Base-by-base conservation (phyloP, 2,888 invertebrate genomes). In the Parnassius glacialis region DNA sequence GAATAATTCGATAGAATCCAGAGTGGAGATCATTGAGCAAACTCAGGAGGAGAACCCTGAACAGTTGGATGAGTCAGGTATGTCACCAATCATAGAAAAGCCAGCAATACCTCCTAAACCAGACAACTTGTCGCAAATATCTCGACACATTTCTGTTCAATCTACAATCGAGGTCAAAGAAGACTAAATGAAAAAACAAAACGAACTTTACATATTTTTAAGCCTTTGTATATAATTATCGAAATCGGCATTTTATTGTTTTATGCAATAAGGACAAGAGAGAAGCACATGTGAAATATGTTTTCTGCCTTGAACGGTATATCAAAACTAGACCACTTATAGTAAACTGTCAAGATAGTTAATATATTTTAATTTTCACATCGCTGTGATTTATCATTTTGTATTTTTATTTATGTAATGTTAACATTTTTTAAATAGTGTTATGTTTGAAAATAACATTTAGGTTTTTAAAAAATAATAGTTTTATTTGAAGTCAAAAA, bases 41-140 rank as follows among this genome's bases (percentile, higher is more conserved):
- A 45, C 50, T 43, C 11, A 16, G 5, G 60, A 25, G 25, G 25
- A n/a, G 25, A 55, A 9, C 52, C 13, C 54, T 9, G 67, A 65
- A 53, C 65, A 62, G 12, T 41, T 58, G 3, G 58, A 78, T 3
- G 78, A 75, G n/a, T 72, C 74, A 0, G 79, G 72, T 11, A 52
- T 73, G 1, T 64, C 69, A 2, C 67, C 70, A 20, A 60, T 69
- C 47, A 43, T 66, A 2, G 83, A 80, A 25, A 88, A 87, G 47
- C 89, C 89, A 0, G 75, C 76, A 0, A 61, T 81, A 12, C 87
- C 84, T 0, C 87, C 86, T 0, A 89, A 85, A 67, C 89, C 89
- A 1, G 79, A 76, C 0, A 75, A 79, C 43, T 65, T 82, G 44
- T 45, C 68, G 9, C 60, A 71, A 0, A 16, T 75, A 5, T 67